Base-by-base conservation (phyloP, 2,888 invertebrate species). In the Sinhomidia bicolor region DNA sequence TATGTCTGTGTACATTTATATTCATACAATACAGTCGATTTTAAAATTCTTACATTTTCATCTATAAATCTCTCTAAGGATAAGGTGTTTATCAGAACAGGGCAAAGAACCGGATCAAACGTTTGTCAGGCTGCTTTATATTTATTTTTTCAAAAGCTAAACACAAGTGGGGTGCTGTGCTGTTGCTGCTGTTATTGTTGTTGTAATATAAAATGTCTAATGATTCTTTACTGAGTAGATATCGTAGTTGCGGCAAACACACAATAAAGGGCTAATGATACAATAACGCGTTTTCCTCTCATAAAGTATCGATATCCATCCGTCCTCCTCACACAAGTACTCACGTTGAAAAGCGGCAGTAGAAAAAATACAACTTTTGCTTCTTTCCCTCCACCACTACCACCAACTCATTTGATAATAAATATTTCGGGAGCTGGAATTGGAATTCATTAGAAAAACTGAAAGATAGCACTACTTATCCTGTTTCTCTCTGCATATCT, bases 61-160 rank as follows among this genome's bases (percentile, higher is more conserved):
- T 36, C 36, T 3, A 36, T 26, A n/a, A 62, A 29, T 23, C 29
- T n/a, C 54, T n/a, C 54, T 20, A 54, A 54, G 54, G n/a, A 68
- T 7, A 41, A 17, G 14, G 54, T 44, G 26, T 80, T 80, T 68
- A 81, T 51, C 81, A 65, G 7, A 32, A 81, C 65, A 65, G 23
- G 32, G 83, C 26, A 74, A 82, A 71, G 57, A 85, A 85, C 84
- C 76, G 62, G 84, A 85, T 85, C 65, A 62, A n/a, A 6, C 71
- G 54, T 68, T 57, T 14, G 68, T 41, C n/a, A n/a, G n/a, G n/a
- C n/a, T n/a, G n/a, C n/a, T n/a, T n/a, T n/a, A n/a, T n/a, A n/a
- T n/a, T n/a, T n/a, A n/a, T n/a, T n/a, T 54, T 74, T 41, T 41
- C 57, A 54, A 82, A 71, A 26, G 14, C 23, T 41, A 68, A 32